Percentiles rank a stretch among this genome's conserved stretches.
Conservation (phyloP, 2,888 invertebrate species). For the Synanthedon formicaeformis region DNA sequence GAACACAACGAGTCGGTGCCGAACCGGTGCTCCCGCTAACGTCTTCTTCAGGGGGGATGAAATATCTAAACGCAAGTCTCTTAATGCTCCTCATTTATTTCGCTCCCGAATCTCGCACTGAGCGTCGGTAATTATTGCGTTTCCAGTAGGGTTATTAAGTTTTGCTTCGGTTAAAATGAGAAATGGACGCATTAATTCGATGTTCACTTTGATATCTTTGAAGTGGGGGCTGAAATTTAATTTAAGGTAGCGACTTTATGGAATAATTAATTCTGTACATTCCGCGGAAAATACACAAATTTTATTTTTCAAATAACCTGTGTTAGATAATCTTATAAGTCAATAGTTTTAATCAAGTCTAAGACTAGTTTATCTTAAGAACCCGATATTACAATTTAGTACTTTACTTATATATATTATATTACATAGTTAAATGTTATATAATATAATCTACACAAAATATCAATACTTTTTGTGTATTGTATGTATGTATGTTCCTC, state of each 20-base stretch:
- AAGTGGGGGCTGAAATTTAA: slow-evolving; percentile 57
- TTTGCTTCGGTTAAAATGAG: slow-evolving; percentile 66
- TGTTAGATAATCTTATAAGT: too few species aligned
- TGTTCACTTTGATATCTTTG: slow-evolving; percentile 61
- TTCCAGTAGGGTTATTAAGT: slow-evolving; percentile 67
- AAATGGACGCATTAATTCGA: slow-evolving; percentile 62
- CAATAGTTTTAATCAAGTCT: too few species aligned
- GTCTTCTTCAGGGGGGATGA: slow-evolving; percentile 66
- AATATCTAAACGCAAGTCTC: slow-evolving; percentile 66
- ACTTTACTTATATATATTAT: too few species aligned
- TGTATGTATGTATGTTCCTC: too few species aligned
- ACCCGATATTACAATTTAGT: too few species aligned
- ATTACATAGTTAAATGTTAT: too few species aligned
- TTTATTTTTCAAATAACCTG: neutral
- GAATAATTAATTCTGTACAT: slow-evolving; percentile 53
- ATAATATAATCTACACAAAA: too few species aligned
- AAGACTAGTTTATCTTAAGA: too few species aligned
- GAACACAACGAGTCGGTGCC: slow-evolving; percentile 42
- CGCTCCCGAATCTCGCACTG: slow-evolving; percentile 63
- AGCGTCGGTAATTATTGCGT: slow-evolving; percentile 65
- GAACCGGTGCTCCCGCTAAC: slow-evolving; percentile 40
- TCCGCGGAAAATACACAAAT: neutral
- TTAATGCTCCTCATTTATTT: slow-evolving; percentile 68
- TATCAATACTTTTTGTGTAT: too few species aligned
- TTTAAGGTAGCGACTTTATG: slow-evolving; percentile 52